A percentile compares a stretch with the other conserved stretches of the same genome.
These are phyloP conservation scores for Iguana delicatissima DNA, from an alignment of 2,797 vertebrate genomes.

Conservation along the genomic window DNA sequence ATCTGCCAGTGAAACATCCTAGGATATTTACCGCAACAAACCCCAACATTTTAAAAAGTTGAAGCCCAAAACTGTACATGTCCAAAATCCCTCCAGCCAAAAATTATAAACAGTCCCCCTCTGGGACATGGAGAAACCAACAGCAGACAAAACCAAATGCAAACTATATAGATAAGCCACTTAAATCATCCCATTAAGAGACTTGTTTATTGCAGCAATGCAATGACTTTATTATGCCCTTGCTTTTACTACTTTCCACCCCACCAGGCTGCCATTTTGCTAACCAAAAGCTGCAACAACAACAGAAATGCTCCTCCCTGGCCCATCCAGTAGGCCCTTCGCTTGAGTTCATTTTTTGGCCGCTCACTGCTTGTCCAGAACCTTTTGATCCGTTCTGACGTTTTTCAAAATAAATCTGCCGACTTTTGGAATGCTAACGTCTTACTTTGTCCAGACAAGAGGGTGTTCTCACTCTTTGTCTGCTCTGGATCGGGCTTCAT, in stretches of 20 bases:
- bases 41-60: neutral
- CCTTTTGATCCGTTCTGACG: neutral
- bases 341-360: accelerated
- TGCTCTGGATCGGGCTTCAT: constrained; percentile 17
- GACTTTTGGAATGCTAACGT: neutral
- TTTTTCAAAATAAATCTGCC: neutral
- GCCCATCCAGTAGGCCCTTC: too few species aligned
- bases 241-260: too few species aligned
- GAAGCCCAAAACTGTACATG: neutral
- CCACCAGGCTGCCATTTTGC: neutral
- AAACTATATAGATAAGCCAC: too few species aligned
- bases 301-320: accelerated
- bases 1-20: neutral
- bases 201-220: neutral
- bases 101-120: neutral
- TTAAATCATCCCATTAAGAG: neutral
- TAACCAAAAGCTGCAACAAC: neutral
- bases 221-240: neutral
- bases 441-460: constrained; percentile 10
- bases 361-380: neutral
- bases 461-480: accelerated
- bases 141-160: neutral
- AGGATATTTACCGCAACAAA: neutral
- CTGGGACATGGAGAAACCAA: neutral
- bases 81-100: neutral